Evolutionary conservation across 2,888 invertebrate species (phyloP), one percentile per base, ranked within the genome.

Genomic region (Chaetoderma sp.): DNA sequence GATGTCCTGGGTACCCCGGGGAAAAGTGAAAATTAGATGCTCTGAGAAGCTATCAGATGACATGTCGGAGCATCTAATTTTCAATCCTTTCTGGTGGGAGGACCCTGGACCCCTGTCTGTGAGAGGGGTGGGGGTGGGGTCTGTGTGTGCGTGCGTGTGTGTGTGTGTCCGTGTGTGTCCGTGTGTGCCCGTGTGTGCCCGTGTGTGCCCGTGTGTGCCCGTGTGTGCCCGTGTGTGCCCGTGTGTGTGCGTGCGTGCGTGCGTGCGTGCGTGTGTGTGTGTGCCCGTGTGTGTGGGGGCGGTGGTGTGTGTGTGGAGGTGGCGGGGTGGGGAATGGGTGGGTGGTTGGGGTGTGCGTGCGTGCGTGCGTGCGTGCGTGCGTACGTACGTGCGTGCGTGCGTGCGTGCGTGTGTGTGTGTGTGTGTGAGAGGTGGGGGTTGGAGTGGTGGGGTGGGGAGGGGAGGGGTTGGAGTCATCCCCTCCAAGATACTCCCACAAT

Each of bases 401-500:
- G 25, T 56, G 56, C 28, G 25, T 39, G 56, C 28, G 39, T 56
- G 56, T 42, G 25, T 23, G 42, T 42, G 6, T 42, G 39, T 56
- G 25, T 42, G 56, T 42, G 25, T 56, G 56, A 6, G 6, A 16
- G 23, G 8, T 8, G 16, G 28, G 16, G n/a, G 23, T n/a, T 50
- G n/a, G 16, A 16, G 4, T 23, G 6, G 27, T 42, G 39, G 27
- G 28, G 42, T 23, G 45, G 25, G n/a, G 30, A 55, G 4, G 54
- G 64, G 10, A 39, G 44, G 4, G 44, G 50, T 1, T 32, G 70
- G 10, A 75, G 72, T 50, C 74, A 70, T 60, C 73, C 75, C 1
- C 55, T 76, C 72, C 1, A 60, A 47, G 25, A 74, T 73, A 8
- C 56, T 77, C n/a, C n/a, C n/a, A n/a, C n/a, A n/a, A n/a, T n/a